A percentile compares a stretch with the other conserved stretches of the same genome.
These are phyloP conservation scores for Dione juno DNA, from an alignment of 2,888 invertebrate species.

Conservation along the genomic window DNA sequence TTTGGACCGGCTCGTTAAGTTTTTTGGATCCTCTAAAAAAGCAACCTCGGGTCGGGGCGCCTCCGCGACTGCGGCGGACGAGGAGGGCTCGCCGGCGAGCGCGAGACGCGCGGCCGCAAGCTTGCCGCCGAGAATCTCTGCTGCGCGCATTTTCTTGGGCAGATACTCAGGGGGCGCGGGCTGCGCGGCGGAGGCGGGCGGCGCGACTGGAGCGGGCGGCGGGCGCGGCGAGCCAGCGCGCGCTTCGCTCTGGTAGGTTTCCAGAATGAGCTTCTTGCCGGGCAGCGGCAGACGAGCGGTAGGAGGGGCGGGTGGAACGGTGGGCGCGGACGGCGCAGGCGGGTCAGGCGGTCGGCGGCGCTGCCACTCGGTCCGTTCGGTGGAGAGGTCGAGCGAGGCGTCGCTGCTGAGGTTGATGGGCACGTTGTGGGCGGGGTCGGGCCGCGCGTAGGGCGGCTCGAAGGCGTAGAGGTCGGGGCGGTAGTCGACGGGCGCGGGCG, in stretches of 20 bases:
- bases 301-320: conserved; percentile 53
- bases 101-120: conserved; percentile 57
- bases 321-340: conserved; percentile 66
- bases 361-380: conserved; percentile 71
- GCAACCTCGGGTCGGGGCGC: conserved; percentile 66
- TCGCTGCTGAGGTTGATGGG: conserved; percentile 81
- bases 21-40: conserved; percentile 84
- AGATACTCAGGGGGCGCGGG: conserved; percentile 72
- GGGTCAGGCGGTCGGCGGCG: conserved; percentile 72
- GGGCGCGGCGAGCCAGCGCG: conserved; percentile 62
- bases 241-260: conserved; percentile 77
- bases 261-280: conserved; percentile 79
- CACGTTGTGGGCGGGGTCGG: conserved; percentile 68
- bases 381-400: conserved; percentile 74
- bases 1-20: conserved; percentile 83
- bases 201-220: conserved; percentile 41
- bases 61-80: conserved; percentile 51
- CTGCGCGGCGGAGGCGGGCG: conserved; percentile 53
- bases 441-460: conserved; percentile 61
- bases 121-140: conserved; percentile 78
- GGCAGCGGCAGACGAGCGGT: conserved; percentile 71
- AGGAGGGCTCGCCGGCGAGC: conserved; percentile 45
- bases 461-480: conserved; percentile 69
- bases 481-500: conserved; percentile 60
- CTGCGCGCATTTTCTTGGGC: conserved; percentile 81